A percentile compares a stretch with the other conserved stretches of the same genome.
phyloP scores from a whole-genome alignment of 2,888 invertebrate species.

The Acanthacorydalis orientalis region DNA sequence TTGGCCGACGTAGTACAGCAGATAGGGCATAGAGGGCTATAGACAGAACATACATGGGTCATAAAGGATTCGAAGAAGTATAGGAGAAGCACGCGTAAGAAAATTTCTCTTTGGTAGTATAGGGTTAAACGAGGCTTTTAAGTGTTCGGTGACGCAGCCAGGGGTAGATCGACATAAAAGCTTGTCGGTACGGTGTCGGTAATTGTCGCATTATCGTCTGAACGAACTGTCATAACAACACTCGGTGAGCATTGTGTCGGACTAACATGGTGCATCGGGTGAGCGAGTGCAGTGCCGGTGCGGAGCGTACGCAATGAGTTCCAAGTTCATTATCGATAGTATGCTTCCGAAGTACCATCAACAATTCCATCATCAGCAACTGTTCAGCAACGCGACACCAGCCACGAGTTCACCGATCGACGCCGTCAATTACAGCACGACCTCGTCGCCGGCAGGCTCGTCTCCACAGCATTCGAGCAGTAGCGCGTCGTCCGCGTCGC shows the following conservation, averaged over 20 bases:
- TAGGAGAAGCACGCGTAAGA: slow-evolving; percentile 41
- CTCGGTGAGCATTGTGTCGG: slow-evolving; percentile 15
- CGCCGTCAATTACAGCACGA: slow-evolving; percentile 37
- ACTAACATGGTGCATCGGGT: slow-evolving; percentile 15
- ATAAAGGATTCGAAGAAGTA: slow-evolving; percentile 67
- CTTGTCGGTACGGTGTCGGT: neutral
- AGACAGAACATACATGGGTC: slow-evolving; percentile 72
- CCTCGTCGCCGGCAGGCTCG: slow-evolving; percentile 50
- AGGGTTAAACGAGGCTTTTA: slow-evolving; percentile 25
- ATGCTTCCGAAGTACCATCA: slow-evolving; percentile 91
- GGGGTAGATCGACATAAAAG: neutral
- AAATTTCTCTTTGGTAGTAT: slow-evolving; percentile 21
- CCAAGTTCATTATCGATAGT: slow-evolving; percentile 95
- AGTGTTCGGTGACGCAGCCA: slow-evolving; percentile 17
- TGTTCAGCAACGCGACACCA: slow-evolving; percentile 42
- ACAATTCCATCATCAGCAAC: slow-evolving; percentile 54
- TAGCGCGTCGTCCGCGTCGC: slow-evolving; percentile 38
- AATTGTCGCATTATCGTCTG: slow-evolving; percentile 3
- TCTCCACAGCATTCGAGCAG: slow-evolving; percentile 38
- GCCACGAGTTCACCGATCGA: slow-evolving; percentile 20
- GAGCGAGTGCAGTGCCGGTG: slow-evolving; percentile 2
- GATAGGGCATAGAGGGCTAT: slow-evolving; percentile 67
- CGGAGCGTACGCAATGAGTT: slow-evolving; percentile 57
- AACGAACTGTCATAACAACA: slow-evolving; percentile 13
- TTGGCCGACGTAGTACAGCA: slow-evolving; percentile 38